Evolutionary conservation across 2,888 invertebrate species (phyloP), one percentile per base, ranked within the genome.

Genomic region (Amblyteles armatorius): DNA sequence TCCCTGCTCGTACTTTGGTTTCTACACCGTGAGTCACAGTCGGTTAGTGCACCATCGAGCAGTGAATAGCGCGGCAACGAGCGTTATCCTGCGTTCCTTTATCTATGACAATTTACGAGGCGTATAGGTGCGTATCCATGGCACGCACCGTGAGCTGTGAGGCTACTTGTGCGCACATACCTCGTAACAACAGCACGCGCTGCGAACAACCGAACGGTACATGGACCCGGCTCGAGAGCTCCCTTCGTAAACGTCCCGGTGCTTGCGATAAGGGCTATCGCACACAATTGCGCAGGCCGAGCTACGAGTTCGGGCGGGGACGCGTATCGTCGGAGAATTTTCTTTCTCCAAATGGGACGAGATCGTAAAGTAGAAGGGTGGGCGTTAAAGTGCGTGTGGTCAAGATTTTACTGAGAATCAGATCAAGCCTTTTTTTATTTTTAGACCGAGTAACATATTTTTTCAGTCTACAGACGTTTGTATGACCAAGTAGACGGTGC

Each of bases 41-140:
- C 29, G 79, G 33, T 50, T 55, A 63, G 81, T 82, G 82, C 82
- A 82, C 67, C 71, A 50, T 33, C 82, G 36, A 67, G 57, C 72
- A n/a, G 26, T n/a, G 26, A 22, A 63, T 36, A 57, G 57, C 57
- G 50, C 22, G 16, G 33, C 33, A 19, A n/a, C 50, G 52, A 80
- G 33, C 33, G 69, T 79, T 82, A 79, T 85, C 67, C 74, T 68
- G 82, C 73, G 88, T 86, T 84, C 82, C 79, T 72, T 85, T 88
- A 86, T 87, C 81, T 33, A 87, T 33, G 84, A 77, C 84, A 88
- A 84, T 84, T 82, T 85, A 82, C 79, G 82, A 85, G 71, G 40
- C 26, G 19, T 65, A 63, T 85, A 76, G 79, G 63, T 78, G 60
- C 55, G 52, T 44, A 69, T 74, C 60, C 52, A 50, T 48, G 29